phyloP scores from a whole-genome alignment of 2,888 invertebrate genomes.

The Pegoplata infirma region DNA sequence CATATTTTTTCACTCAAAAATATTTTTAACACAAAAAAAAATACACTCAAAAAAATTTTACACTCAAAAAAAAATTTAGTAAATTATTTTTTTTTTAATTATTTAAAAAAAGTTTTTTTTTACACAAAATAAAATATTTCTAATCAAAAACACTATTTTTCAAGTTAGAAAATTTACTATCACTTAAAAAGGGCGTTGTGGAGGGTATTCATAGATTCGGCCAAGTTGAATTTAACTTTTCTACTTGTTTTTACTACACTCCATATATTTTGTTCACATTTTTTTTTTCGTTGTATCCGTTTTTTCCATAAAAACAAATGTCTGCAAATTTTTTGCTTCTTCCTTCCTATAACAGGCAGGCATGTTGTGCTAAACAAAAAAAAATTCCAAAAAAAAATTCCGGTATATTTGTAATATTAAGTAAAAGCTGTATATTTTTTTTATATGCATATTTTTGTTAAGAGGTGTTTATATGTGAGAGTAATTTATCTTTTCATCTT shows the following conservation, averaged over 20 bases:
- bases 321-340: background rate
- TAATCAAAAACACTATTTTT: no score
- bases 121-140: no score
- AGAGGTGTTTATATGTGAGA: constrained; percentile 47
- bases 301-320: background rate
- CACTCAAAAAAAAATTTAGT: no score
- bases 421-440: background rate
- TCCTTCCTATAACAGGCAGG: background rate
- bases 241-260: background rate
- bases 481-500: constrained; percentile 49
- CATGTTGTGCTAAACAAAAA: background rate
- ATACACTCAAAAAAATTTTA: no score
- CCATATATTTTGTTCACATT: background rate
- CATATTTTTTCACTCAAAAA: no score
- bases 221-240: no score
- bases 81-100: no score
- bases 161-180: no score
- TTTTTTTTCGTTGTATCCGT: background rate
- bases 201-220: no score
- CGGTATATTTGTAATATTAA: constrained; percentile 2
- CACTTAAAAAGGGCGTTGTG: no score
- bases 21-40: no score
- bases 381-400: background rate
- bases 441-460: background rate
- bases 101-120: no score